Evolutionary conservation across 1,140 invertebrate genomes (phyloP).

Genomic region (Saccostrea cuccullata): DNA sequence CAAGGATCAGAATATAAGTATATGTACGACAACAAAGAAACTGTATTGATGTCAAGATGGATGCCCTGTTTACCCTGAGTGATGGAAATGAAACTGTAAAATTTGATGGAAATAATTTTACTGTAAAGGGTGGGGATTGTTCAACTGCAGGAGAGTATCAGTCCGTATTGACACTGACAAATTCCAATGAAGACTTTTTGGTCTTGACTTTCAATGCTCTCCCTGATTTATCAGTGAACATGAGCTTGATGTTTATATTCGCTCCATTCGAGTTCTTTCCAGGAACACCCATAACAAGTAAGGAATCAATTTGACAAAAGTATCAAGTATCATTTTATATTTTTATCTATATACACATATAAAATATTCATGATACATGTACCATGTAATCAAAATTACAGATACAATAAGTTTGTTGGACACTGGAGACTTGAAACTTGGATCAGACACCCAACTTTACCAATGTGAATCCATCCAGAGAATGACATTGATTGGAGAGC

Average conservation of each 20-base stretch:
- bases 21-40: too few species aligned
- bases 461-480: background rate
- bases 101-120: background rate
- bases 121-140: background rate
- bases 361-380: background rate
- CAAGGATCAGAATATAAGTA: too few species aligned
- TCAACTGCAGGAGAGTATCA: background rate
- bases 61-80: too few species aligned
- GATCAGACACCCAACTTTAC: background rate
- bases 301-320: too few species aligned
- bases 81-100: too few species aligned
- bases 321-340: background rate
- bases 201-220: too few species aligned
- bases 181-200: background rate
- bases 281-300: too few species aligned
- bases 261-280: too few species aligned
- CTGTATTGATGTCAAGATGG: too few species aligned
- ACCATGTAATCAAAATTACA: background rate
- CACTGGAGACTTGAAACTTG: background rate
- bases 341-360: too few species aligned
- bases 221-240: too few species aligned
- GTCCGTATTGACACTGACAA: background rate
- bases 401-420: background rate
- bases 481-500: background rate
- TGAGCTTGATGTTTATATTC: too few species aligned